phyloP scores from a whole-genome alignment of 2,113 vertebrate species.

The Sylvilagus bachmani region DNA sequence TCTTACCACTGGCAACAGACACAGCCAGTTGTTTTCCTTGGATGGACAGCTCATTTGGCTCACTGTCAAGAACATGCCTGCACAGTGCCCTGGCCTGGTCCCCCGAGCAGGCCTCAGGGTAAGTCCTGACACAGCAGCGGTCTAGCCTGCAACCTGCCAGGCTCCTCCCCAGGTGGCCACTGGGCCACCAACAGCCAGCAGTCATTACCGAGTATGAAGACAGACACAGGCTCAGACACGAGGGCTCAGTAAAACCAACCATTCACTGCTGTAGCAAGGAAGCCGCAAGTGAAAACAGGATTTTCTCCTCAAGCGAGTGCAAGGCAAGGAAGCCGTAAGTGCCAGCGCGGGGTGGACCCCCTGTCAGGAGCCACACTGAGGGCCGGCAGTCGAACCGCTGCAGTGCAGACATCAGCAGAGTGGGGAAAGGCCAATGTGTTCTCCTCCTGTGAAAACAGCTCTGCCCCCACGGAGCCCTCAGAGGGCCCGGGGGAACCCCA shows the following conservation, averaged over 20 bases:
- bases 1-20: not conserved
- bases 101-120: not conserved
- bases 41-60: not conserved
- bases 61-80: not conserved
- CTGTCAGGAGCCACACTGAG: not conserved
- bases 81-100: not conserved
- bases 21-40: not conserved
- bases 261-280: not conserved
- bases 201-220: not conserved
- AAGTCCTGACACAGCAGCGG: no score
- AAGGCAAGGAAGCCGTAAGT: not conserved
- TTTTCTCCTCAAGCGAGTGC: not conserved
- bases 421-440: not conserved
- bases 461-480: not conserved
- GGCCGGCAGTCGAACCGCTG: not conserved
- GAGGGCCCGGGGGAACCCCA: no score
- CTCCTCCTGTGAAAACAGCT: not conserved
- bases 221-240: no score
- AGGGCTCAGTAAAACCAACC: not conserved
- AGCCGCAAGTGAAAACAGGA: not conserved
- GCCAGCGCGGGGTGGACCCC: not conserved
- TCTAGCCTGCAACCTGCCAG: not conserved
- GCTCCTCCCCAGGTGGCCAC: not conserved
- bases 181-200: no score
- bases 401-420: no score